phyloP scores from a whole-genome alignment of 2,888 invertebrate species.

The Antheraea assamensis region DNA sequence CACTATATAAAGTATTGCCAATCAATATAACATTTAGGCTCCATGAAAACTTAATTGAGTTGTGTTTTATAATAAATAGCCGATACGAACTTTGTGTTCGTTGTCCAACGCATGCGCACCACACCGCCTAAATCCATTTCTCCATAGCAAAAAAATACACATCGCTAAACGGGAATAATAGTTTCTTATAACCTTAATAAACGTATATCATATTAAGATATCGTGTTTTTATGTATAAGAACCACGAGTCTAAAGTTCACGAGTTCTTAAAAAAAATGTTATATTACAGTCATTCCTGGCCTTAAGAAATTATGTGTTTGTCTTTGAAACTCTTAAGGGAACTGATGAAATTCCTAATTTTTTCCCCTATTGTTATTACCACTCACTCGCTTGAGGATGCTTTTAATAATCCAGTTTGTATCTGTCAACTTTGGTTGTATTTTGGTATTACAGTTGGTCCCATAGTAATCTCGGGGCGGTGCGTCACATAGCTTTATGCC shows the following conservation, averaged over 20 bases:
- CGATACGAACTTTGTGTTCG: no score
- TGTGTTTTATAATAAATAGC: no score
- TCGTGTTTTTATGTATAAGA: no score
- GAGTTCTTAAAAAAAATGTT: neutral
- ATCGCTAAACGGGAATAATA: no score
- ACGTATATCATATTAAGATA: no score
- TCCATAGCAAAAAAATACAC: no score
- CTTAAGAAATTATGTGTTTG: neutral
- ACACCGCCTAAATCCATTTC: no score
- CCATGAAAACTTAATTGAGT: no score
- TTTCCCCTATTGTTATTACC: neutral
- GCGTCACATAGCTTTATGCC: neutral
- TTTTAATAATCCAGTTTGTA: neutral
- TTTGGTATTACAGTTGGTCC: neutral
- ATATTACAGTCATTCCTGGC: neutral
- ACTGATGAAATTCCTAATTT: neutral
- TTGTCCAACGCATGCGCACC: no score
- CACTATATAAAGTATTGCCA: constrained; percentile 6
- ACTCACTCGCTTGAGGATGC: neutral
- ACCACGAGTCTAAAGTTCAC: no score
- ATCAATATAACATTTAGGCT: neutral
- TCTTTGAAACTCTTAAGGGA: neutral
- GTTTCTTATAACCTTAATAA: no score
- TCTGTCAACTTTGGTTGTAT: neutral
- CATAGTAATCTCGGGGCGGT: neutral